A percentile compares a stretch with the other conserved stretches of the same genome.
Conservation (phyloP, 2,113 vertebrate species). For the Scomber japonicus region DNA sequence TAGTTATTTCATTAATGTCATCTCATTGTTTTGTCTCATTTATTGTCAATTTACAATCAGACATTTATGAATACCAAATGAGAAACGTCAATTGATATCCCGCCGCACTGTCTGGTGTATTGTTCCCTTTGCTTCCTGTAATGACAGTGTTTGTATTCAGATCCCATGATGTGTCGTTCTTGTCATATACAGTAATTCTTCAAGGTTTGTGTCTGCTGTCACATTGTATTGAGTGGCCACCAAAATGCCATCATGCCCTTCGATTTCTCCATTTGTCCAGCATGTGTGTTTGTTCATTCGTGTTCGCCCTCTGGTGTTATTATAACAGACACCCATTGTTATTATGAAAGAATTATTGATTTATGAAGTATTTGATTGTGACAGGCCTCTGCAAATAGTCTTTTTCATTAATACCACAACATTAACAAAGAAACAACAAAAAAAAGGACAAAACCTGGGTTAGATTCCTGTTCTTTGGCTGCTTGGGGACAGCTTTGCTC, state of each 20-base stretch:
- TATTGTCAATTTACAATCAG: slow-evolving; percentile 19
- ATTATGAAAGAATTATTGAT: neutral
- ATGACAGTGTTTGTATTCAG: slow-evolving; percentile 10
- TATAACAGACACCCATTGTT: neutral
- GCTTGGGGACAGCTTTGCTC: too few species aligned
- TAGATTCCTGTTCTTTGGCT: neutral
- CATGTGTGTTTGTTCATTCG: neutral
- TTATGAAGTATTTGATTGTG: neutral
- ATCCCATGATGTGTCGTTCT: slow-evolving; percentile 1
- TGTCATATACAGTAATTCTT: neutral
- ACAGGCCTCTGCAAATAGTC: neutral
- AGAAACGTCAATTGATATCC: neutral
- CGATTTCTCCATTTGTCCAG: slow-evolving; percentile 5
- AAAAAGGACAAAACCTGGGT: too few species aligned
- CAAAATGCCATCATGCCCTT: neutral
- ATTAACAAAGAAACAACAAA: neutral
- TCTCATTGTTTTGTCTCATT: slow-evolving; percentile 4
- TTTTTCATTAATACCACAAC: slow-evolving; percentile 2
- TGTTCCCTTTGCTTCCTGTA: neutral
- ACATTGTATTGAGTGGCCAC: slow-evolving; percentile 20
- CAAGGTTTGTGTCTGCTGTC: slow-evolving; percentile 50
- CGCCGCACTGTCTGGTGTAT: neutral
- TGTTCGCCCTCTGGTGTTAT: neutral
- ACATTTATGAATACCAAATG: slow-evolving; percentile 27
- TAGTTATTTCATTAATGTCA: neutral